Base-by-base conservation (phyloP, 2,797 vertebrate genomes). In the Gambusia yucatana region DNA sequence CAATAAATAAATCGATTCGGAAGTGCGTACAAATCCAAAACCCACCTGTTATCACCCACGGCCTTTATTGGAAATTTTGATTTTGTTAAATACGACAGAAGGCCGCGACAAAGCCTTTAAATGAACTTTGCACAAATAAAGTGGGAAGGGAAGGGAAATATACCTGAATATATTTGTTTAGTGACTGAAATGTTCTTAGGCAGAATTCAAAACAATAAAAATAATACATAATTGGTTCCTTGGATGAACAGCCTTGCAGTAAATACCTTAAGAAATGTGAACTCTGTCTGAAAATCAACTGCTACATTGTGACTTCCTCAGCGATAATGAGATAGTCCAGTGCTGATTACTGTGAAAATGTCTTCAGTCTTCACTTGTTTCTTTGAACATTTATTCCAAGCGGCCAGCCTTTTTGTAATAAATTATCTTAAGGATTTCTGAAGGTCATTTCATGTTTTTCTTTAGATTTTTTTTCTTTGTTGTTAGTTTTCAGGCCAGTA, bases 91-190 rank as follows among this genome's bases (percentile, higher is more conserved):
- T 33, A 33, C 33, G 33, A 33, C 33, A 33, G 33, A 33, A 33
- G 33, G 2, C 33, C 33, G 33, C 33, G 33, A 1, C 33, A 33
- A 33, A 33, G 65, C 39, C 33, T 52, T 69, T 14, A 74, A 76
- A 82, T 71, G 13, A 16, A 55, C 36, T 71, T 74, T 67, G 20
- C 41, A 41, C 16, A 78, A 39, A 72, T 79, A 41, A 75, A 69
- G 47, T 52, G 46, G n/a, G 41, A 50, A 17, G 46, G n/a, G 17
- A 22, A 69, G 70, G 63, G 1, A 41, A 41, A 67, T 67, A 3
- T 71, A 65, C 11, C 30, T 17, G 13, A 39, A 55, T 46, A 14
- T 47, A 33, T 43, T 69, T 6, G 10, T 7, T 16, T 9, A 6
- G 4, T 50, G 46, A 30, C 46, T 33, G 71, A 72, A 0, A 48